These are phyloP conservation scores for Diphyllodes magnificus DNA, from an alignment of 2,113 vertebrate genomes.

Conservation along the genomic window DNA sequence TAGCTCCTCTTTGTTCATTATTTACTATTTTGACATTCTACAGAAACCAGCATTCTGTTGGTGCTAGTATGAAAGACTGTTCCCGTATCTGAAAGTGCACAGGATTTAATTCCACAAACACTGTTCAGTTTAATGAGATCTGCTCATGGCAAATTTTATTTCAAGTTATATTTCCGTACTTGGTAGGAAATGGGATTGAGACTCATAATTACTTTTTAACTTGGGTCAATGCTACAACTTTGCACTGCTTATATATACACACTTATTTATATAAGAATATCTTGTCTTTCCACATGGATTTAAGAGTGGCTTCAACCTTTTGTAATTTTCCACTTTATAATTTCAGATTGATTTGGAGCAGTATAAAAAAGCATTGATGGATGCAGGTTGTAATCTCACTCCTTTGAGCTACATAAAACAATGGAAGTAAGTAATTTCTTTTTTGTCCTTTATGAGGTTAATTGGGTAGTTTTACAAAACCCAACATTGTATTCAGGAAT, in stretches of 20 bases:
- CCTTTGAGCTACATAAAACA: slow-evolving; percentile 95
- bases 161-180: background rate
- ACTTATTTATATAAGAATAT: background rate
- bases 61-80: background rate
- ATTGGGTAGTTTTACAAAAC: background rate
- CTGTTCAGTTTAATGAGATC: background rate
- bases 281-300: background rate
- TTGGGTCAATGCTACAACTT: background rate
- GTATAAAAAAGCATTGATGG: slow-evolving; percentile 88
- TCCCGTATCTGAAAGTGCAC: background rate
- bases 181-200: background rate
- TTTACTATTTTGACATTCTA: background rate
- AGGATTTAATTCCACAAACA: background rate
- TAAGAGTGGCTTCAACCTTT: background rate
- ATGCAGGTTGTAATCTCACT: slow-evolving; percentile 89
- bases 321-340: slow-evolving; percentile 17
- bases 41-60: background rate
- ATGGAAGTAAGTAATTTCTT: slow-evolving; percentile 89
- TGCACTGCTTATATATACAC: background rate
- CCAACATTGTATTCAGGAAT: background rate
- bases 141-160: background rate
- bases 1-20: background rate
- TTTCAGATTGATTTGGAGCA: slow-evolving; percentile 93
- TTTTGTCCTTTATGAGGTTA: background rate
- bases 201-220: background rate